These are phyloP conservation scores for Orthosia cruda DNA, from an alignment of 2,888 invertebrate genomes.

Conservation along the genomic window DNA sequence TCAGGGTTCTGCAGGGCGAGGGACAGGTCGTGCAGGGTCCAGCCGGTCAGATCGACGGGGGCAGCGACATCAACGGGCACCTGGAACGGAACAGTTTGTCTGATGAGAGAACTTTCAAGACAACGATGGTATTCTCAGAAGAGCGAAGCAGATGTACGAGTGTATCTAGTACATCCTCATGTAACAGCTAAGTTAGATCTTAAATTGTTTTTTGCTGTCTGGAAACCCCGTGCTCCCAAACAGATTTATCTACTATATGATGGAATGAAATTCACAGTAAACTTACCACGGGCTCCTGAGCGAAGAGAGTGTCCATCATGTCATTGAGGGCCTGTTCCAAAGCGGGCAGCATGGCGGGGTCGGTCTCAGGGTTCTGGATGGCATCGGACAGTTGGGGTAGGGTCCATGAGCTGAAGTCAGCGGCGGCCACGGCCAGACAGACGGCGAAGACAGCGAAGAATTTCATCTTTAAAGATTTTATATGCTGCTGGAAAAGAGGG, in stretches of 20 bases:
- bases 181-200: background rate
- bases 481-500: slow-evolving; percentile 37
- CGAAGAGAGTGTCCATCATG: slow-evolving; percentile 73
- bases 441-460: slow-evolving; percentile 82
- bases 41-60: slow-evolving; percentile 72
- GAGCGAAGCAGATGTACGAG: too few species aligned
- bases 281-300: slow-evolving; percentile 75
- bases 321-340: slow-evolving; percentile 78
- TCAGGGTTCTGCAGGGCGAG: slow-evolving; percentile 76
- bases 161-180: too few species aligned
- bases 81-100: slow-evolving; percentile 43
- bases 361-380: slow-evolving; percentile 75
- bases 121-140: background rate
- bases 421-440: slow-evolving; percentile 72
- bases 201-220: background rate
- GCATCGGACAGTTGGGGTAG: slow-evolving; percentile 77
- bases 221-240: background rate
- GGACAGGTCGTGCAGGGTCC: slow-evolving; percentile 77
- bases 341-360: slow-evolving; percentile 73
- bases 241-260: too few species aligned
- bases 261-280: background rate
- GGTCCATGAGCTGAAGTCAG: slow-evolving; percentile 71
- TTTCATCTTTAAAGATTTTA: slow-evolving; percentile 78
- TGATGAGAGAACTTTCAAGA: background rate
- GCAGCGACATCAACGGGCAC: slow-evolving; percentile 66